Percentiles rank a stretch among this genome's conserved stretches.
Evolutionary conservation across 2,797 vertebrate genomes (phyloP).

Genomic region (Gymnoscopelus braueri): DNA sequence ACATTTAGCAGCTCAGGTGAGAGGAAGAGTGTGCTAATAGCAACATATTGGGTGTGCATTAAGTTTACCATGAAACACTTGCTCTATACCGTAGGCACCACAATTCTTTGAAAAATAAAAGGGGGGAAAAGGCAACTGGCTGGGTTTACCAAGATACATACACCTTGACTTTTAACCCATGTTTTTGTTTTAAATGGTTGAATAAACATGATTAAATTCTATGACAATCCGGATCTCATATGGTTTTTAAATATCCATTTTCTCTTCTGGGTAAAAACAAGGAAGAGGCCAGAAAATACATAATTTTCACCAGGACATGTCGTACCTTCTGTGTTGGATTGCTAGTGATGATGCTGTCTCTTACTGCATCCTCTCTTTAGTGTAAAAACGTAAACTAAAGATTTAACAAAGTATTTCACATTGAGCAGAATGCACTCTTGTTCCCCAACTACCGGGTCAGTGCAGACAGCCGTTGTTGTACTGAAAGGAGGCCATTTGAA

Average conservation of each 20-base stretch:
- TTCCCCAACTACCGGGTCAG: constrained; percentile 44
- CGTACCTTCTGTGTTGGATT: constrained; percentile 36
- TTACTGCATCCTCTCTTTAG: constrained; percentile 4
- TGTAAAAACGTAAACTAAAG: constrained; percentile 11
- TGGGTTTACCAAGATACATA: background rate
- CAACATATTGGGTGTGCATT: constrained; percentile 54
- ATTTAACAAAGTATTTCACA: background rate
- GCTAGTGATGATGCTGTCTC: constrained; percentile 9
- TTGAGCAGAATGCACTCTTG: background rate
- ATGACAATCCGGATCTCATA: background rate
- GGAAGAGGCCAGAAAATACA: constrained; percentile 13
- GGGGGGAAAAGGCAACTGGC: background rate
- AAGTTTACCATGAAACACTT: constrained; percentile 36
- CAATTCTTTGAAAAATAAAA: background rate
- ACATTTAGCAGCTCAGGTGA: constrained; percentile 66
- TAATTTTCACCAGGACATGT: constrained; percentile 3
- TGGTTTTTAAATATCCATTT: constrained; percentile 7
- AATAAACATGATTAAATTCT: background rate
- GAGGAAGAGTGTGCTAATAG: constrained; percentile 50
- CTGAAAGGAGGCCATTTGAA: constrained; percentile 92
- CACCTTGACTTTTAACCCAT: background rate
- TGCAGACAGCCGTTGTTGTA: constrained; percentile 81
- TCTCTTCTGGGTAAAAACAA: constrained; percentile 56
- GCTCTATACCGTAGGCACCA: background rate
- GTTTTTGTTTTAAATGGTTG: background rate